phyloP scores from a whole-genome alignment of 2,113 vertebrate genomes.

The Perca schrenkii region DNA sequence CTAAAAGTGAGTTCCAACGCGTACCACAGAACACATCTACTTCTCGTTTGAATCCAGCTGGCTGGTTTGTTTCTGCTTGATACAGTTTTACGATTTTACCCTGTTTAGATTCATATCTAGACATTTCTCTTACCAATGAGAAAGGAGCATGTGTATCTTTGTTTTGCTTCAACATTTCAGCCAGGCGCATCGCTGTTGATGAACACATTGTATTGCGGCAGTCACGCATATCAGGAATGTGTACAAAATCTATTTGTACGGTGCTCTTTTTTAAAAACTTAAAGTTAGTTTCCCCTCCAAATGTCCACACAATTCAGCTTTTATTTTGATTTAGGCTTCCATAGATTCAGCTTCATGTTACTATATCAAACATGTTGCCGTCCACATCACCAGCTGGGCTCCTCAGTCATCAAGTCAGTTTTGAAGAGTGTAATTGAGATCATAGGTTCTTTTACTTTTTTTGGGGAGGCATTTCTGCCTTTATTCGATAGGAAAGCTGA shows the following conservation, averaged over 20 bases:
- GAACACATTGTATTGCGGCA: slow-evolving; percentile 69
- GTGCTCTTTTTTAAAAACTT: background rate
- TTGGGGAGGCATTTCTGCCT: too few species aligned
- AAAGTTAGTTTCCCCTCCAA: background rate
- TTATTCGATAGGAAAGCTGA: too few species aligned
- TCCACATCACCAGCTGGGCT: slow-evolving; percentile 16
- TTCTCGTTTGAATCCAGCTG: slow-evolving; percentile 6
- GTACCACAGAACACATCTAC: background rate
- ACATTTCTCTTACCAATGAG: background rate
- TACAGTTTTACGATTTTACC: slow-evolving; percentile 13
- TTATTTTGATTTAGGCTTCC: slow-evolving; percentile 25
- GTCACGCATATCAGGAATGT: slow-evolving; percentile 67
- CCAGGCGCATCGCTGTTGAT: slow-evolving; percentile 61
- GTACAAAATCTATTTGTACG: slow-evolving; percentile 35
- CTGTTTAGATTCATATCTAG: slow-evolving; percentile 19
- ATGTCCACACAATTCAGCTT: background rate
- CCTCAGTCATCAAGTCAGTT: slow-evolving; percentile 44
- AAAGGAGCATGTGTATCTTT: slow-evolving; percentile 35
- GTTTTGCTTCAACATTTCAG: slow-evolving; percentile 63
- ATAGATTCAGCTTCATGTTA: background rate
- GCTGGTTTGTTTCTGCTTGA: slow-evolving; percentile 18
- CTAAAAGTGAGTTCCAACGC: background rate
- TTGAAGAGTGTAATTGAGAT: slow-evolving; percentile 4
- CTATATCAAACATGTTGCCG: background rate
- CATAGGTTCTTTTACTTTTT: too few species aligned